Conservation (phyloP, 2,888 invertebrate species). For the Oligia latruncula region DNA sequence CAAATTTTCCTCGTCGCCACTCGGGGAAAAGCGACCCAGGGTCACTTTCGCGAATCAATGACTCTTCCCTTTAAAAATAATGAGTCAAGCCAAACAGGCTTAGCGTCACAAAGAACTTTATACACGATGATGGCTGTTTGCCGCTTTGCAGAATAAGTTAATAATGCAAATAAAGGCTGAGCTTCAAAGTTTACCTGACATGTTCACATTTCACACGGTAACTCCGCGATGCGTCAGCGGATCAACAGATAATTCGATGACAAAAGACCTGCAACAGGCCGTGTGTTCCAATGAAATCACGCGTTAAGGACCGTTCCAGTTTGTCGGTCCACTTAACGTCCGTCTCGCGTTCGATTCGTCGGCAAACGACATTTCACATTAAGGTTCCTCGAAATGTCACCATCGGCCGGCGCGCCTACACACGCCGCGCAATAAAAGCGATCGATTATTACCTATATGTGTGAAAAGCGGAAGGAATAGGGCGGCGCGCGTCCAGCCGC, state of each 20-base stretch:
- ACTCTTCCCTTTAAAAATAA: conserved; percentile 76
- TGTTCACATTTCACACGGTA: conserved; percentile 76
- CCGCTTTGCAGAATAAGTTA: conserved; percentile 80
- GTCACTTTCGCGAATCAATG: conserved; percentile 76
- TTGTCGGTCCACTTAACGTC: conserved; percentile 83
- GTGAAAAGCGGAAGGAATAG: conserved; percentile 89
- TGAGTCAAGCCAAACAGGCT: conserved; percentile 85
- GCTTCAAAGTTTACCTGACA: conserved; percentile 79
- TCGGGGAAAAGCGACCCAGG: conserved; percentile 55
- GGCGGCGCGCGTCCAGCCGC: conserved; percentile 78
- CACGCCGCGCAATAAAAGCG: conserved; percentile 87
- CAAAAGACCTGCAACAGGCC: conserved; percentile 62
- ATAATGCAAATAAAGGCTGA: conserved; percentile 82
- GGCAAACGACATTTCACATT: conserved; percentile 80
- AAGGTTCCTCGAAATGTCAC: conserved; percentile 87
- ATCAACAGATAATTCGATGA: conserved; percentile 69
- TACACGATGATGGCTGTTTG: conserved; percentile 85
- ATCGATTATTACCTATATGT: conserved; percentile 90
- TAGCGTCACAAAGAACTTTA: conserved; percentile 83
- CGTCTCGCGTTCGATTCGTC: conserved; percentile 76
- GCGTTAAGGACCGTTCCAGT: conserved; percentile 73
- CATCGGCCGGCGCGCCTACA: conserved; percentile 79
- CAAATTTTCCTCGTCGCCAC: conserved; percentile 61
- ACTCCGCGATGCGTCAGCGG: conserved; percentile 69
- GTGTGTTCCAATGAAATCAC: conserved; percentile 75